phyloP scores from a whole-genome alignment of 2,888 invertebrate species.

The Apodemia duryi region DNA sequence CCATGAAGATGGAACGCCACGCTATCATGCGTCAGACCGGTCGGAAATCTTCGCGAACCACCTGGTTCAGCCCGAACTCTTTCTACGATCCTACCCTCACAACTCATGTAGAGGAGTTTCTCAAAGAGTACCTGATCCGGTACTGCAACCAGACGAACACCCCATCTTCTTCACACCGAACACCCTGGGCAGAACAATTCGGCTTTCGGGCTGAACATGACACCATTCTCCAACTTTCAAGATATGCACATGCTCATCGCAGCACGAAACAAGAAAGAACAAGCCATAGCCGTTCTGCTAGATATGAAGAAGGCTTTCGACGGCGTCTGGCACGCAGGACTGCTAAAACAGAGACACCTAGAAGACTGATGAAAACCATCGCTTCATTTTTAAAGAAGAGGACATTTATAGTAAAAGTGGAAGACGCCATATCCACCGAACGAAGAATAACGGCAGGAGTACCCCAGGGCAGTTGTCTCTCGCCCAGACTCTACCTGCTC shows the following conservation, averaged over 20 bases:
- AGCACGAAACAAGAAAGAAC: conserved; percentile 24
- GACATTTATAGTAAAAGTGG: no score
- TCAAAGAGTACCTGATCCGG: no score
- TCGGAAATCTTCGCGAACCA: conserved; percentile 22
- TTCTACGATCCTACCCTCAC: background rate
- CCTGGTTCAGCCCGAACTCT: background rate
- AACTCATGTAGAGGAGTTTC: background rate
- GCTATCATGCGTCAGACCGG: conserved; percentile 22
- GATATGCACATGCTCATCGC: conserved; percentile 28
- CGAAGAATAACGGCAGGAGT: no score
- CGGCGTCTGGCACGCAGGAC: no score
- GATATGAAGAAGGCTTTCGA: no score
- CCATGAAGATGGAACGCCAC: conserved; percentile 12
- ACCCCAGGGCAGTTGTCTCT: no score
- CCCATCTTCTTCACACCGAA: conserved; percentile 23
- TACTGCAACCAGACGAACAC: background rate
- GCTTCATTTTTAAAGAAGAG: no score
- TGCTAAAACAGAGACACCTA: no score
- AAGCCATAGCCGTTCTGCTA: conserved; percentile 32
- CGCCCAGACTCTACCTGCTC: no score
- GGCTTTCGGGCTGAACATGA: no score
- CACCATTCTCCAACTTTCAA: conserved; percentile 35
- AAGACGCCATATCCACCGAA: no score
- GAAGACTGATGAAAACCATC: conserved; percentile 33
- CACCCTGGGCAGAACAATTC: conserved; percentile 22